A percentile compares a stretch with the other conserved stretches of the same genome.
Conservation (phyloP, 2,113 vertebrate genomes). For the Peromyscus polionotus region DNA sequence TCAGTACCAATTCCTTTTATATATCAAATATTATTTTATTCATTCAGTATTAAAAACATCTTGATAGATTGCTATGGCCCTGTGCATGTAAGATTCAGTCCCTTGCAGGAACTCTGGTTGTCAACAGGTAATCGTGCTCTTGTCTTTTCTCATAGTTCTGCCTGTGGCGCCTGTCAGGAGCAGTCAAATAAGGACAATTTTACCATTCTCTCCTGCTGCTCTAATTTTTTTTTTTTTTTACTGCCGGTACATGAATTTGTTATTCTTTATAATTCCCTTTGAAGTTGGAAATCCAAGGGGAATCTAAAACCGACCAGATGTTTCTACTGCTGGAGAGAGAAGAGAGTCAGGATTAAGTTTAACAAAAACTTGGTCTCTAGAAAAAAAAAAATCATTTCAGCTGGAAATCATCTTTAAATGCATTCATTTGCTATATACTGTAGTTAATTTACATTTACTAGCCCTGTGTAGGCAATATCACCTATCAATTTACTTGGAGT, state of each 20-base stretch:
- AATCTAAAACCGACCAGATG: conserved; percentile 93
- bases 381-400: conserved; percentile 83
- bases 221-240: conserved; percentile 88
- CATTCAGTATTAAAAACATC: not conserved
- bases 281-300: conserved; percentile 93
- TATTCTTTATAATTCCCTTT: conserved; percentile 93
- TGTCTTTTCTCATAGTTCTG: conserved; percentile 87
- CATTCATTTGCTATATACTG: conserved; percentile 84
- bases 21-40: not conserved
- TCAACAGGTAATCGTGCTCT: conserved; percentile 83
- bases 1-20: not conserved
- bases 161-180: conserved; percentile 90
- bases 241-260: conserved; percentile 92
- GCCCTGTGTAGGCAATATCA: conserved; percentile 83
- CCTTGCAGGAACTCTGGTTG: conserved; percentile 67
- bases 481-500: conserved; percentile 80
- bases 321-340: conserved; percentile 89
- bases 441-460: conserved; percentile 83
- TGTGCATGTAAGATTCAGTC: conserved; percentile 51
- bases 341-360: conserved; percentile 89
- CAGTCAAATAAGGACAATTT: conserved; percentile 93
- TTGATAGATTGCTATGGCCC: not conserved
- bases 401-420: conserved; percentile 83
- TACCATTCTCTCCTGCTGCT: conserved; percentile 91
- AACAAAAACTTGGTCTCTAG: conserved; percentile 86